Conservation (phyloP, 2,888 invertebrate species). For the Geotrupes spiniger region DNA sequence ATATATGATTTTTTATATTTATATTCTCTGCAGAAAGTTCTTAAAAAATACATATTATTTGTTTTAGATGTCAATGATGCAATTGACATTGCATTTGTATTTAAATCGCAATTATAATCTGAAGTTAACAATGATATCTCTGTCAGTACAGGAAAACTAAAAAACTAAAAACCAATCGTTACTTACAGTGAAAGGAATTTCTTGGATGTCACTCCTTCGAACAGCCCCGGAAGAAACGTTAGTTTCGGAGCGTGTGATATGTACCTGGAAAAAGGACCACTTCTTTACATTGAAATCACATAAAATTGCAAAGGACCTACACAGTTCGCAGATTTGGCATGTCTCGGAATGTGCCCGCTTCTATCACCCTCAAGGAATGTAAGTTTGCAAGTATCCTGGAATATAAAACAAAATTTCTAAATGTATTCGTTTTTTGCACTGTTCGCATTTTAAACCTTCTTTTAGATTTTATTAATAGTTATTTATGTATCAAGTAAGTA, state of each 20-base stretch:
- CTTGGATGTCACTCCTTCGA: slow-evolving; percentile 51
- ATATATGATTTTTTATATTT: too few relatives aligned
- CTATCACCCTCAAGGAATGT: slow-evolving; percentile 55
- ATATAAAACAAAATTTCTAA: slow-evolving; percentile 32
- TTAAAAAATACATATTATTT: too few relatives aligned
- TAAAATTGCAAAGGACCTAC: slow-evolving; percentile 38
- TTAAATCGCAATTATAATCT: too few relatives aligned
- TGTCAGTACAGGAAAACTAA: too few relatives aligned
- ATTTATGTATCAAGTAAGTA: too few relatives aligned
- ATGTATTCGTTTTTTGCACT: not conserved
- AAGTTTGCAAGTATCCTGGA: slow-evolving; percentile 59
- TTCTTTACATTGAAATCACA: not conserved
- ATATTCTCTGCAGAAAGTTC: too few relatives aligned
- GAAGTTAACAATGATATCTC: too few relatives aligned
- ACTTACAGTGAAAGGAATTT: slow-evolving; percentile 64
- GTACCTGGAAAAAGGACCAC: slow-evolving; percentile 56
- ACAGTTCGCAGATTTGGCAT: slow-evolving; percentile 54
- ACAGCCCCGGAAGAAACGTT: slow-evolving; percentile 54
- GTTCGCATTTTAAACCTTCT: too few relatives aligned
- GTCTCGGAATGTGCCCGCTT: slow-evolving; percentile 58
- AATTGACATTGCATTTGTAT: too few relatives aligned
- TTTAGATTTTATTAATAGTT: too few relatives aligned
- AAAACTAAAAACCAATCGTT: slow-evolving; percentile 27
- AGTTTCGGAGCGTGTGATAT: slow-evolving; percentile 66
- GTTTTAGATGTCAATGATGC: too few relatives aligned